Conservation (phyloP, 2,113 vertebrate genomes). For the Felis catus region DNA sequence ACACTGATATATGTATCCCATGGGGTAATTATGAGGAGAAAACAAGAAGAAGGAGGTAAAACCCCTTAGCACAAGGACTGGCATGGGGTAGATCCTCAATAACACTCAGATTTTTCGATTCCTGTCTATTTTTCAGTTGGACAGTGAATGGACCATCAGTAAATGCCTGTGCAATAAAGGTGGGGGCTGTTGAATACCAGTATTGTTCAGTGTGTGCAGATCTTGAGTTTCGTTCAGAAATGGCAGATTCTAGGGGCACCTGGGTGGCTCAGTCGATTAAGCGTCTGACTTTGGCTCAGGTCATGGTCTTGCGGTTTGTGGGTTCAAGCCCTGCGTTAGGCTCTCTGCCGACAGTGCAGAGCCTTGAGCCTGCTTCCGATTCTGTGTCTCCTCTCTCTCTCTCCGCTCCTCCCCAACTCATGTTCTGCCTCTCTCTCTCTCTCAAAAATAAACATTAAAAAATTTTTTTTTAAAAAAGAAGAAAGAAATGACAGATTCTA, state of each 20-base stretch:
- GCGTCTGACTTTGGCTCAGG: too few species aligned
- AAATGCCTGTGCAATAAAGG: background rate
- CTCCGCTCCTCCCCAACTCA: too few species aligned
- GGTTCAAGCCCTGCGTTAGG: too few species aligned
- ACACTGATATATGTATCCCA: background rate
- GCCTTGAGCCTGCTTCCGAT: too few species aligned
- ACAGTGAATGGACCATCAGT: background rate
- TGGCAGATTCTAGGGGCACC: background rate
- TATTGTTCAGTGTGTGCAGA: background rate
- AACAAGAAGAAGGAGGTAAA: background rate
- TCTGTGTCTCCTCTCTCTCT: too few species aligned
- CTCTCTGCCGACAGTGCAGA: too few species aligned
- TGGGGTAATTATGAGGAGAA: background rate
- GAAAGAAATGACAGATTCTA: background rate
- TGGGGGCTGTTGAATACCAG: background rate
- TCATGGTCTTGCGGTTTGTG: too few species aligned
- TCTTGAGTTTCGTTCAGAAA: background rate
- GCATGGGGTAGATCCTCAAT: background rate
- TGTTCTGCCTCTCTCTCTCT: too few species aligned
- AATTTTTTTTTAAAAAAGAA: too few species aligned
- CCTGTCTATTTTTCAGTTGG: background rate
- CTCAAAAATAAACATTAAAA: too few species aligned
- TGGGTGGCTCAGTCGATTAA: too few species aligned
- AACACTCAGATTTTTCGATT: background rate
- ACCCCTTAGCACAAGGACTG: background rate